Evolutionary conservation across 2,113 vertebrate species (phyloP), one percentile per base, ranked within the genome.

Genomic region (Egretta garzetta): DNA sequence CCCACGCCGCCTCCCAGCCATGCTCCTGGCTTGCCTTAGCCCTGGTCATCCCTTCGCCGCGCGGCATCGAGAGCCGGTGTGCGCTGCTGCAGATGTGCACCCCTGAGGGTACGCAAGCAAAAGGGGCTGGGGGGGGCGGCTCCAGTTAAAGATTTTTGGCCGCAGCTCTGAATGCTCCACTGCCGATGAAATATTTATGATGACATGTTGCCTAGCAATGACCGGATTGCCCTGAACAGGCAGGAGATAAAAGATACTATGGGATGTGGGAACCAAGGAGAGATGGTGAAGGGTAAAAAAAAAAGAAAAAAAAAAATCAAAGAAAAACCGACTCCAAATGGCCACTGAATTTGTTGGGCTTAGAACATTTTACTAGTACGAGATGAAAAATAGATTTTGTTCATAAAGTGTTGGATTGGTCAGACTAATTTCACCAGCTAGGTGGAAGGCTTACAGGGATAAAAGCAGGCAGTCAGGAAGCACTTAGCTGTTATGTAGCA

Each of bases 181-280:
- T 89, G 58, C 83, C 2, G 4, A 97, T 98, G 97, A 96, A 97
- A 98, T 98, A 98, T 98, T 97, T 98, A 98, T 98, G 95, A 95
- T 95, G 96, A 96, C 87, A 93, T 14, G 97, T 98, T 98, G 98
- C 98, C 89, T 98, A 98, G 98, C 97, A 98, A 98, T 98, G 96
- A 97, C 96, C 92, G 86, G 93, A 82, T 93, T 94, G 86, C 96
- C 94, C 94, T 96, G 96, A 90, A 73, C 55, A 91, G 59, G 50
- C 80, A 81, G 50, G 73, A 96, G 80, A 86, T 70, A 92, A 93
- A 95, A 94, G 92, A 95, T 72, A 80, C 73, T 71, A 84, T 28
- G 52, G 71, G 92, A 79, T 66, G 45, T 3, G 5, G 37, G 70
- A 93, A 95, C 30, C 64, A 43, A 45, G 76, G 82, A 73, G 83